Evolutionary conservation across 2,797 vertebrate species (phyloP), one percentile per base, ranked within the genome.

Genomic region (Manis pentadactyla): DNA sequence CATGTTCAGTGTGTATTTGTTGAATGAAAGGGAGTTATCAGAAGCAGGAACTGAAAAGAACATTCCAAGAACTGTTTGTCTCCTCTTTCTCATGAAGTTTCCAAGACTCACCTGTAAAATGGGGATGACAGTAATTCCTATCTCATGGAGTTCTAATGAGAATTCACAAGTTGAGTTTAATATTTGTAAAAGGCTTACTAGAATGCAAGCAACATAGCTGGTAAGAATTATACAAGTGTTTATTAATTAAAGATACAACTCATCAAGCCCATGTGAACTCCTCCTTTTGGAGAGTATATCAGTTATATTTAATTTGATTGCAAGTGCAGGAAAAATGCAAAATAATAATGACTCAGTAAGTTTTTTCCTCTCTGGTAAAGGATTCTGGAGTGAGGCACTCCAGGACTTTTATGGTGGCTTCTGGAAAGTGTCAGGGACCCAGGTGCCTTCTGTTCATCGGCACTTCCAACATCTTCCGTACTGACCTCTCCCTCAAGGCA

Each of bases 241-340:
- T 25, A 11, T 27, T 75, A n/a, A 78, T 61, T 84, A 74, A 78
- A 90, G 77, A 77, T 39, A 69, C 51, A 90, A 64, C 53, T 39
- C 87, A 34, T 51, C 66, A 46, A 71, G 81, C 34, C 73, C 46
- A 6, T 63, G 63, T 17, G 55, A 85, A 69, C 69, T 81, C 21
- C 5, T 42, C 87, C 23, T 23, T 78, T 39, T 2, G 29, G 69
- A 57, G 31, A 31, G 29, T 31, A 12, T 63, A 21, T 79, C 4
- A 18, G 0, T 86, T 42, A n/a, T 49, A 68, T 87, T 75, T 82
- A 59, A 49, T 82, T 31, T 51, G 94, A n/a, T 59, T 37, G 42
- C 51, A 92, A 63, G 29, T 75, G 66, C 49, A 71, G 46, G 94
- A 87, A 86, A 91, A 37, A 63, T 68, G n/a, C 53, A 25, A 87